phyloP scores from a whole-genome alignment of 2,888 invertebrate genomes.

The Patella caerulea region DNA sequence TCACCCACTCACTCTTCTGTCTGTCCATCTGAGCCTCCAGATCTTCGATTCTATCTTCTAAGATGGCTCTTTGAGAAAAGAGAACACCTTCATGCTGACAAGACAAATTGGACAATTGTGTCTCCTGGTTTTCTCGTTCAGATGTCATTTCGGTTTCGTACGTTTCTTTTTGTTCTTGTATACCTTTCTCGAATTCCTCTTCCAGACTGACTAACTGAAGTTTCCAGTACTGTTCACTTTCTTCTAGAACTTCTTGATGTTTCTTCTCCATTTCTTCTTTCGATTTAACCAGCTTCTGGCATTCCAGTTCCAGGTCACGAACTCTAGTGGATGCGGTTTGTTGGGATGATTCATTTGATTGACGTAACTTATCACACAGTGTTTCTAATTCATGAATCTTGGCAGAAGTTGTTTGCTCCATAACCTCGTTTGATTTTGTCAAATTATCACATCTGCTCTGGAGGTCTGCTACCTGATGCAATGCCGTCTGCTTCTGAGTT shows the following conservation, averaged over 20 bases:
- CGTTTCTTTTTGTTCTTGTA: constrained; percentile 38
- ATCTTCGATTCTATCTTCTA: constrained; percentile 36
- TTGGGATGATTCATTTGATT: not conserved
- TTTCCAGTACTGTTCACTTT: constrained; percentile 49
- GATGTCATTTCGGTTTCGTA: constrained; percentile 29
- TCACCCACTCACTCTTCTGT: constrained; percentile 31
- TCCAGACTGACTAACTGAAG: constrained; percentile 47
- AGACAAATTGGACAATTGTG: constrained; percentile 27
- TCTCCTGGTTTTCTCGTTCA: constrained; percentile 28
- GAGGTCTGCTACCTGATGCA: too few relatives aligned
- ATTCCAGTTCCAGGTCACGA: not conserved
- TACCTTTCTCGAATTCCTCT: constrained; percentile 42
- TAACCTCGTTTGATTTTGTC: too few relatives aligned
- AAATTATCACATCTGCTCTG: too few relatives aligned
- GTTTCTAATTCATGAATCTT: not conserved
- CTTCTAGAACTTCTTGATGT: constrained; percentile 24
- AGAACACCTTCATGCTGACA: constrained; percentile 38
- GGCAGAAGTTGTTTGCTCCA: not conserved
- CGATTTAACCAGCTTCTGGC: not conserved
- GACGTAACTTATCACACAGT: not conserved
- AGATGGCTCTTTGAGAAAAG: constrained; percentile 39
- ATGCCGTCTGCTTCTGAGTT: too few relatives aligned
- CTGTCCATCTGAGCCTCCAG: constrained; percentile 41
- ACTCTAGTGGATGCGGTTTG: constrained; percentile 7
- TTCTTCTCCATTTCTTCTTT: constrained; percentile 13